Evolutionary conservation across 2,888 invertebrate genomes (phyloP).

Genomic region (Hyppa rectilinea): DNA sequence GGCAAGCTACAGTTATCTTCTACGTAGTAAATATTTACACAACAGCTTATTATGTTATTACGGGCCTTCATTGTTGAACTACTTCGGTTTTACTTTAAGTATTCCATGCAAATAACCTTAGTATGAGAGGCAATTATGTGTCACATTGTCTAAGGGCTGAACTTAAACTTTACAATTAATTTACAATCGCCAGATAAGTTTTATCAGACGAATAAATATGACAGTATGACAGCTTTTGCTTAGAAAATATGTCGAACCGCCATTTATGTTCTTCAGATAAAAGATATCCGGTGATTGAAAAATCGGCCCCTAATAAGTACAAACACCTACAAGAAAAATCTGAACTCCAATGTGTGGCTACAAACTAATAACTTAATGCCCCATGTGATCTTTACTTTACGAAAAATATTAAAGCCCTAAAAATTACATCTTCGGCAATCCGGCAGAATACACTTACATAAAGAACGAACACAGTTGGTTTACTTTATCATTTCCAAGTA

Average conservation of each 20-base stretch:
- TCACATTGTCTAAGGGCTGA: slow-evolving; percentile 12
- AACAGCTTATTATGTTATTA: slow-evolving; percentile 45
- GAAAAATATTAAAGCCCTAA: slow-evolving; percentile 20
- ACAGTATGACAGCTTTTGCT: too few relatives aligned
- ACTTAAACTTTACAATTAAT: too few relatives aligned
- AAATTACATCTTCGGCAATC: slow-evolving; percentile 56
- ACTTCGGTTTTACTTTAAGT: not conserved
- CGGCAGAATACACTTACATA: slow-evolving; percentile 30
- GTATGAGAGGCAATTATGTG: slow-evolving; percentile 3
- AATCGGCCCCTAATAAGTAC: too few relatives aligned
- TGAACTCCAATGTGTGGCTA: not conserved
- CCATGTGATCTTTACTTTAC: slow-evolving; percentile 9
- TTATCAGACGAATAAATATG: too few relatives aligned
- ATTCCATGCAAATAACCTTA: slow-evolving; percentile 1
- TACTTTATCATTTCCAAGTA: not conserved
- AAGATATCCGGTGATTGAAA: too few relatives aligned
- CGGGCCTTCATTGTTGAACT: slow-evolving; percentile 22
- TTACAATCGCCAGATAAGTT: too few relatives aligned
- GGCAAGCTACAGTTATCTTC: slow-evolving; percentile 4
- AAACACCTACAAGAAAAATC: slow-evolving; percentile 15
- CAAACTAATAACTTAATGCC: slow-evolving; percentile 10
- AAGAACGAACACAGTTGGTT: slow-evolving; percentile 11
- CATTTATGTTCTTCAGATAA: too few relatives aligned
- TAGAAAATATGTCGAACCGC: too few relatives aligned
- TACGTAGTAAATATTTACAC: slow-evolving; percentile 40